Evolutionary conservation across 2,113 vertebrate species (phyloP), one percentile per base, ranked within the genome.

Genomic region (Cynocephalus volans): DNA sequence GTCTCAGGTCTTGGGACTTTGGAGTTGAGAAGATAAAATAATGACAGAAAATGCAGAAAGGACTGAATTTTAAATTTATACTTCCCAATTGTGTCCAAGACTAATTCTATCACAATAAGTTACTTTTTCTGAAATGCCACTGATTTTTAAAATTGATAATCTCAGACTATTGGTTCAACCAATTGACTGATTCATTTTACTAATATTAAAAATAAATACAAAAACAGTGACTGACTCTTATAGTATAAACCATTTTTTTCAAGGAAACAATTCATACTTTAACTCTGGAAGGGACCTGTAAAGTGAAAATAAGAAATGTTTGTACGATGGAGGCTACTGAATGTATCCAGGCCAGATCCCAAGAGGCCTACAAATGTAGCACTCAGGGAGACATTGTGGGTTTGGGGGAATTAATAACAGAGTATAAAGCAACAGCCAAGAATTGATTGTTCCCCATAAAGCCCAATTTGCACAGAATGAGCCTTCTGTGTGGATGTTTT

Each of bases 111-210:
- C 4, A 81, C 11, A 87, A 56, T 90, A 24, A n/a, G n/a, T n/a
- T n/a, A 33, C 15, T 81, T 90, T 96, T 93, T n/a, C 17, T 60
- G 54, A 94, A 95, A 75, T 80, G n/a, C 28, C 15, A 52, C 15
- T 67, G 11, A 24, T 18, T 52, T 86, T 90, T 76, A 52, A 76
- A 93, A 65, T 80, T 8, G 19, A 69, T 54, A 70, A 70, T 62
- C 88, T 18, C 11, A 86, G 26, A 6, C 6, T 12, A 67, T 58
- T 86, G 31, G 17, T 83, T 92, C 56, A 72, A 64, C 8, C n/a
- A 83, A 82, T 85, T 23, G 86, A 33, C n/a, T 56, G 5, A 79
- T 58, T 8, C 6, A 85, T 58, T 69, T 24, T 62, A n/a, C 7
- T 84, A 62, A 67, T 79, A 56, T 91, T 89, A 28, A 88, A 93